phyloP scores from a whole-genome alignment of 2,797 vertebrate genomes.

The Myiotriccus ornatus region DNA sequence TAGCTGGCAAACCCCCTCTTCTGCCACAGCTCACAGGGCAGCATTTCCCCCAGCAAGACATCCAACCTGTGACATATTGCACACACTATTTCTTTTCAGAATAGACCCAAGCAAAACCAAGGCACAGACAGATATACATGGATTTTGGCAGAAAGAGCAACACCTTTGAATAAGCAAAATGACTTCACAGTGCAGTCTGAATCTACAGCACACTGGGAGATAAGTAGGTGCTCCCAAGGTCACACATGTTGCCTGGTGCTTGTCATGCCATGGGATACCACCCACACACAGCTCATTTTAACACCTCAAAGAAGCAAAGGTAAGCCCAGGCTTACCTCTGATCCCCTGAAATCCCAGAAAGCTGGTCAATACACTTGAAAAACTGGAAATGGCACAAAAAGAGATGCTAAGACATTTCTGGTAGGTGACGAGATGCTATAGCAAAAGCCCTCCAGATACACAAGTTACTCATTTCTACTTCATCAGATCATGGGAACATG shows the following conservation, averaged over 20 bases:
- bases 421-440: background rate
- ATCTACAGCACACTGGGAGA: background rate
- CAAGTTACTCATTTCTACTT: background rate
- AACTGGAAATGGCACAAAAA: background rate
- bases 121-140: background rate
- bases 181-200: background rate
- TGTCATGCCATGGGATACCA: background rate
- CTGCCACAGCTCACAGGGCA: background rate
- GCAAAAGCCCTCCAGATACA: background rate
- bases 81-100: background rate
- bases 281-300: background rate
- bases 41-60: background rate
- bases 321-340: background rate
- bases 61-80: background rate
- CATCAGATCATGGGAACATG: background rate
- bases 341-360: background rate
- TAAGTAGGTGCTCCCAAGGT: background rate
- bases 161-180: background rate
- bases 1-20: background rate
- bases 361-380: background rate
- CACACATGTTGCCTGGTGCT: rapidly evolving
- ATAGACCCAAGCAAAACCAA: background rate
- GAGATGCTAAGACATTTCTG: background rate
- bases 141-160: background rate
- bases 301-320: background rate